Percentiles rank a stretch among this genome's conserved stretches.
Evolutionary conservation across 2,113 vertebrate species (phyloP).

Genomic region (Microcebus jonahi): DNA sequence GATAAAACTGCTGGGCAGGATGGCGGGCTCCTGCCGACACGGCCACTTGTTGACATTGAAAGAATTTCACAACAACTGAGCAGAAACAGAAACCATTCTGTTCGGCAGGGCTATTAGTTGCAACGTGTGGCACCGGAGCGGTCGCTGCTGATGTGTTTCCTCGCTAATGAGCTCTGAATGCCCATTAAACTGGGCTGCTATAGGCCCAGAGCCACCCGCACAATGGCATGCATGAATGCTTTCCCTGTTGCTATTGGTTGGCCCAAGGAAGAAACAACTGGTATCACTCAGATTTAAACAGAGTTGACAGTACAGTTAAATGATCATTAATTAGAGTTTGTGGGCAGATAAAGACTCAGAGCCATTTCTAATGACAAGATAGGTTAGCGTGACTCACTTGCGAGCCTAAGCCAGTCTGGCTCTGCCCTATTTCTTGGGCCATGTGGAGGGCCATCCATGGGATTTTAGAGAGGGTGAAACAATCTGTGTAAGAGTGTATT

Average conservation of each 20-base stretch:
- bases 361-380: conserved; percentile 88
- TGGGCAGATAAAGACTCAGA: conserved; percentile 90
- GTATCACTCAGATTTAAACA: conserved; percentile 92
- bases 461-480: conserved; percentile 2
- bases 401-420: conserved; percentile 68
- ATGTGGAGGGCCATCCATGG: not conserved
- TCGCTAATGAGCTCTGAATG: conserved; percentile 92
- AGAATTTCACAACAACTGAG: conserved; percentile 94
- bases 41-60: conserved; percentile 91
- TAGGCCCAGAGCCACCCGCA: conserved; percentile 88
- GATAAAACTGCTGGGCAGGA: conserved; percentile 93
- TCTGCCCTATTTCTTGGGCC: conserved; percentile 70
- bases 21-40: conserved; percentile 89
- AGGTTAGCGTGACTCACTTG: conserved; percentile 83
- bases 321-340: conserved; percentile 97
- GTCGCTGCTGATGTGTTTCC: conserved; percentile 89
- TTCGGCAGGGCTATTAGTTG: conserved; percentile 89
- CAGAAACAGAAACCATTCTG: conserved; percentile 93
- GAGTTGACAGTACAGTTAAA: conserved; percentile 95
- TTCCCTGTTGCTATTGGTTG: conserved; percentile 87
- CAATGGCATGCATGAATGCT: conserved; percentile 89
- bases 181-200: conserved; percentile 93
- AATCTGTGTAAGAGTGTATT: not conserved
- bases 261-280: conserved; percentile 84
- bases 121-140: conserved; percentile 94